phyloP scores from a whole-genome alignment of 2,797 vertebrate species.

The Chloroceryle inda region DNA sequence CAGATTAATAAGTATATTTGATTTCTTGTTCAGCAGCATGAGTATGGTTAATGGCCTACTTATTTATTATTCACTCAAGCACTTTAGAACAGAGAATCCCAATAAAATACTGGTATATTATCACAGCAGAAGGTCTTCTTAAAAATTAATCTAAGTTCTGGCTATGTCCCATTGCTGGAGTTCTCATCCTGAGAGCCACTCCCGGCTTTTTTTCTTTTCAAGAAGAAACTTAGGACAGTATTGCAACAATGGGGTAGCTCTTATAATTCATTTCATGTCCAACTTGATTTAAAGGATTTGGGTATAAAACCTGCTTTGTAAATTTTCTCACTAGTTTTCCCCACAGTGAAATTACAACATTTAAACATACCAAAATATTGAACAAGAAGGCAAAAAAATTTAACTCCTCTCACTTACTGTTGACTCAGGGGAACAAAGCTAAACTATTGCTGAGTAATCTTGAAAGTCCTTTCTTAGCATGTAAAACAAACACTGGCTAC shows the following conservation, averaged over 20 bases:
- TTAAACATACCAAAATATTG: neutral
- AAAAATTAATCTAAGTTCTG: neutral
- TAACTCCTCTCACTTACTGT: neutral
- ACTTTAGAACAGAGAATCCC: neutral
- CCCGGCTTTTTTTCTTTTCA: neutral
- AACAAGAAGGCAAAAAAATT: neutral
- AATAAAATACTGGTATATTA: neutral
- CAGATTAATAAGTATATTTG: neutral
- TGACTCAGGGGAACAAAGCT: neutral
- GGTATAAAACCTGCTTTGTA: neutral
- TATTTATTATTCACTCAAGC: neutral
- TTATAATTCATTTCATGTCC: neutral
- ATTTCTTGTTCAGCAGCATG: neutral
- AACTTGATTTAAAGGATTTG: neutral
- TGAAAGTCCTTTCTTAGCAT: neutral
- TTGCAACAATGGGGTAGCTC: neutral
- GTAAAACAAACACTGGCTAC: neutral
- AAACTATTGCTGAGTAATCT: neutral
- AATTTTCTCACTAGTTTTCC: neutral
- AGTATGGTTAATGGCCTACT: neutral
- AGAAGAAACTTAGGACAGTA: neutral
- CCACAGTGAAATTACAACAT: neutral
- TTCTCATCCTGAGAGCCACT: neutral
- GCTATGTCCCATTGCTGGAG: neutral
- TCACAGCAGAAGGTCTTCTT: neutral